A percentile compares a stretch with the other conserved stretches of the same genome.
Conservation (phyloP, 2,888 invertebrate genomes). For the Meiosimyza platycephala region DNA sequence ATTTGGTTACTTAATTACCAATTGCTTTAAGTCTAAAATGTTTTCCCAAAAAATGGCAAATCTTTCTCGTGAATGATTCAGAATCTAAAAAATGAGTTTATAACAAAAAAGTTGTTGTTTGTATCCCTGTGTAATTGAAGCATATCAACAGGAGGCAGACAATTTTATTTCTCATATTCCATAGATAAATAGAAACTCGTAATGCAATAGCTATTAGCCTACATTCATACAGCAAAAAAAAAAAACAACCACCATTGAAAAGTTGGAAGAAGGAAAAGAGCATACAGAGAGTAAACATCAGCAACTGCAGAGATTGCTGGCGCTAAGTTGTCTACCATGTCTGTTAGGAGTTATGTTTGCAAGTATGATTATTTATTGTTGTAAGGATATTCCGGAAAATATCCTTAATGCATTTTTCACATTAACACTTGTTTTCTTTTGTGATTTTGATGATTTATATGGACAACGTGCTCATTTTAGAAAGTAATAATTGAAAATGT, state of each 20-base stretch:
- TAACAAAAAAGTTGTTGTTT: too few species aligned
- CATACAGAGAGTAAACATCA: conserved; percentile 1
- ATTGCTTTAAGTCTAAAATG: too few species aligned
- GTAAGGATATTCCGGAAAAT: conserved; percentile 13
- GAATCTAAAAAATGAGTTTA: too few species aligned
- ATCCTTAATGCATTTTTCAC: conserved; percentile 2
- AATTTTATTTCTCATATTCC: too few species aligned
- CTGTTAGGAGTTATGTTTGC: background rate
- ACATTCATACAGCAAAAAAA: background rate
- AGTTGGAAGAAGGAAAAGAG: background rate
- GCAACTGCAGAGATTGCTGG: conserved; percentile 10
- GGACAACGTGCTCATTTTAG: conserved; percentile 6
- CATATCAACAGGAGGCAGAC: conserved; percentile 8
- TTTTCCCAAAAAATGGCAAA: too few species aligned
- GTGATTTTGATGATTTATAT: background rate
- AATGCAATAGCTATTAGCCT: conserved; percentile 18
- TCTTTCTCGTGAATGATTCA: too few species aligned
- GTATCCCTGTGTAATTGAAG: background rate
- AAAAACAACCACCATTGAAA: conserved; percentile 10
- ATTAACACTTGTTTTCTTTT: conserved; percentile 8
- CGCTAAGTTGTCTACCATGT: conserved; percentile 23
- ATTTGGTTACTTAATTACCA: too few species aligned
- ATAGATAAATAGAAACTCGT: background rate
- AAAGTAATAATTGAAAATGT: conserved; percentile 11
- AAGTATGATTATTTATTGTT: background rate